A percentile compares a stretch with the other conserved stretches of the same genome.
Conservation (phyloP, 1,140 invertebrate genomes). For the Hypothenemus hampei region DNA sequence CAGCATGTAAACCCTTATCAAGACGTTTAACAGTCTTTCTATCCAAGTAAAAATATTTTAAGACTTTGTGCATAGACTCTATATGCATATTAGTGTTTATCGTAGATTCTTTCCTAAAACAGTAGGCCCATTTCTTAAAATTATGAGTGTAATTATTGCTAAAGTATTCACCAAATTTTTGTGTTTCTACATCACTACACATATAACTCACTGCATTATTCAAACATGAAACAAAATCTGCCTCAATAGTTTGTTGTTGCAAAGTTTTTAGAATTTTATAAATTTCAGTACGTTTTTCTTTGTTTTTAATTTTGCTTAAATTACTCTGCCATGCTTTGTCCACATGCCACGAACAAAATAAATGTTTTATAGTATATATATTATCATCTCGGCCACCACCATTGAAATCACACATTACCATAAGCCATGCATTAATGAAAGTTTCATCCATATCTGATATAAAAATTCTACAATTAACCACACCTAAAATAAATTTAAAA, state of each 20-base stretch:
- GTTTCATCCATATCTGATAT: conserved; percentile 8
- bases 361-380: not conserved
- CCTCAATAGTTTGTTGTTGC: not conserved
- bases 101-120: not conserved
- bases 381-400: too few species aligned
- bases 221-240: not conserved
- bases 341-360: conserved; percentile 6
- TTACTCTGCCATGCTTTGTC: conserved; percentile 4
- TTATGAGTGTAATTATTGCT: not conserved
- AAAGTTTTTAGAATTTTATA: conserved; percentile 1
- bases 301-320: not conserved
- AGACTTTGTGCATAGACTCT: conserved; percentile 3
- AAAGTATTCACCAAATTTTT: conserved; percentile 3
- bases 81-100: conserved; percentile 5
- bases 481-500: conserved; percentile 1
- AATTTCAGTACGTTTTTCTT: not conserved
- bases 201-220: not conserved
- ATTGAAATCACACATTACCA: too few species aligned
- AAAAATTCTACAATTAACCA: conserved; percentile 1
- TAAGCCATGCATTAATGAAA: conserved; percentile 2
- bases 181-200: not conserved
- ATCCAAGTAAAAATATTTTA: conserved; percentile 3
- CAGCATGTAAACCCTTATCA: not conserved
- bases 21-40: not conserved
- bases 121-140: conserved; percentile 7